These are phyloP conservation scores for Cephus pulcher DNA, from an alignment of 2,888 invertebrate genomes.

Conservation along the genomic window DNA sequence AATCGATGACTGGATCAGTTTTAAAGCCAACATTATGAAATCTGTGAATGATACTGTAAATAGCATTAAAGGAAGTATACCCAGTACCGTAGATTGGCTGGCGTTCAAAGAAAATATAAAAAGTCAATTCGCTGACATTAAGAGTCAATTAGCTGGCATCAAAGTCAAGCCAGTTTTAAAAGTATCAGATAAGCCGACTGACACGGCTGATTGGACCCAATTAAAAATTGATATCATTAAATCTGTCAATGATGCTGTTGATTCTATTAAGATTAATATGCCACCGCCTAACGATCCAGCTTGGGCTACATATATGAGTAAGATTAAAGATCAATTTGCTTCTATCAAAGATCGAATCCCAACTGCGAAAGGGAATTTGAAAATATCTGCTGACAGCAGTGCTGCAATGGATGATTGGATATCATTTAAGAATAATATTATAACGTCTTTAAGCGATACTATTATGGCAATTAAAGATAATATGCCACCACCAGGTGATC, in stretches of 20 bases:
- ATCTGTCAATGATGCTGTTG: slow-evolving; percentile 27
- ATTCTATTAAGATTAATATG: slow-evolving; percentile 25
- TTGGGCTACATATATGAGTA: slow-evolving; percentile 13
- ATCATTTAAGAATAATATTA: slow-evolving; percentile 26
- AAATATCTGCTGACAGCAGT: slow-evolving; percentile 7
- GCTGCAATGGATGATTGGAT: slow-evolving; percentile 24
- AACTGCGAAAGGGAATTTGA: background rate
- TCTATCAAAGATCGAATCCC: slow-evolving; percentile 9
- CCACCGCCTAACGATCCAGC: slow-evolving; percentile 32
- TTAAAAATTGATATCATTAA: slow-evolving; percentile 32
- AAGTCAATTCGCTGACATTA: slow-evolving; percentile 22
- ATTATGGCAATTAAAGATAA: slow-evolving; percentile 21
- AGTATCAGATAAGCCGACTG: background rate
- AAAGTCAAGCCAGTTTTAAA: slow-evolving; percentile 11
- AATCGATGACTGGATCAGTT: slow-evolving; percentile 37
- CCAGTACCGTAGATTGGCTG: slow-evolving; percentile 29
- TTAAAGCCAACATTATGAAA: slow-evolving; percentile 32
- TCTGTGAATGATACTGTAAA: slow-evolving; percentile 33
- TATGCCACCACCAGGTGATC: slow-evolving; percentile 32
- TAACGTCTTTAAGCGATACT: slow-evolving; percentile 22
- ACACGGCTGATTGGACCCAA: background rate
- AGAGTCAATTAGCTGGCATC: slow-evolving; percentile 17
- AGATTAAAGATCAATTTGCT: slow-evolving; percentile 21
- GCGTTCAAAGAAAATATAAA: slow-evolving; percentile 28
- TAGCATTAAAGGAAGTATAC: slow-evolving; percentile 25